Evolutionary conservation across 2,888 invertebrate genomes (phyloP).

Genomic region (Drosophila kokeensis): DNA sequence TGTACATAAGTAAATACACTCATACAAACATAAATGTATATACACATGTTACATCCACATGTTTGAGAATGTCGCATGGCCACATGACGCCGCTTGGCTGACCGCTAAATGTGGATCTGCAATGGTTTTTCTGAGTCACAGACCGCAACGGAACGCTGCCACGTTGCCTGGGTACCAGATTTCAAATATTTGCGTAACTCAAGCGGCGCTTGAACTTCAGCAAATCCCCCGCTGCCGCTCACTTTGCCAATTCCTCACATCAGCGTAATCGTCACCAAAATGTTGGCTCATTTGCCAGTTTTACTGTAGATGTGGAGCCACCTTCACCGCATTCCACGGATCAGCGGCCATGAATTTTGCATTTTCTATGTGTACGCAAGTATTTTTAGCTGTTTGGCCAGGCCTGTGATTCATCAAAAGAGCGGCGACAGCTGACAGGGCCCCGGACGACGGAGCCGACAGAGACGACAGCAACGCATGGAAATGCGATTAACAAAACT

Average conservation of each 20-base stretch:
- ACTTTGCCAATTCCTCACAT: slow-evolving; percentile 9
- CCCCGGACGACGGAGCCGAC: slow-evolving; percentile 51
- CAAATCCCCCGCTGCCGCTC: neutral
- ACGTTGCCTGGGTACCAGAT: slow-evolving; percentile 62
- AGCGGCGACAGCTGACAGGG: slow-evolving; percentile 72
- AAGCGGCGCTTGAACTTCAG: slow-evolving; percentile 53
- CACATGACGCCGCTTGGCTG: slow-evolving; percentile 42
- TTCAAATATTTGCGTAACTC: slow-evolving; percentile 72
- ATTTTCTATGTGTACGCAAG: slow-evolving; percentile 54
- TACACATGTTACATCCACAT: neutral
- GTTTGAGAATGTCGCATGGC: slow-evolving; percentile 22
- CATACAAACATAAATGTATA: neutral
- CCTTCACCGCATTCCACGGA: slow-evolving; percentile 71
- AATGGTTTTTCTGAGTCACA: slow-evolving; percentile 47
- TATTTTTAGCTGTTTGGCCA: slow-evolving; percentile 71
- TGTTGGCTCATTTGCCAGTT: slow-evolving; percentile 59
- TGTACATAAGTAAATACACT: neutral
- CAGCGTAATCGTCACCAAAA: slow-evolving; percentile 18
- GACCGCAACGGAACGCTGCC: slow-evolving; percentile 48
- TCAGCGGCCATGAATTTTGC: slow-evolving; percentile 61
- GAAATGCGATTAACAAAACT: slow-evolving; percentile 70
- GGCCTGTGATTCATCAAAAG: slow-evolving; percentile 78
- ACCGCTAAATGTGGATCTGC: slow-evolving; percentile 40
- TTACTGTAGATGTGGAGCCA: slow-evolving; percentile 48
- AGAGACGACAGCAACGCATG: slow-evolving; percentile 66